A percentile compares a stretch with the other conserved stretches of the same genome.
These are phyloP conservation scores for Spatula versicolor DNA, from an alignment of 2,797 vertebrate species.

Conservation along the genomic window DNA sequence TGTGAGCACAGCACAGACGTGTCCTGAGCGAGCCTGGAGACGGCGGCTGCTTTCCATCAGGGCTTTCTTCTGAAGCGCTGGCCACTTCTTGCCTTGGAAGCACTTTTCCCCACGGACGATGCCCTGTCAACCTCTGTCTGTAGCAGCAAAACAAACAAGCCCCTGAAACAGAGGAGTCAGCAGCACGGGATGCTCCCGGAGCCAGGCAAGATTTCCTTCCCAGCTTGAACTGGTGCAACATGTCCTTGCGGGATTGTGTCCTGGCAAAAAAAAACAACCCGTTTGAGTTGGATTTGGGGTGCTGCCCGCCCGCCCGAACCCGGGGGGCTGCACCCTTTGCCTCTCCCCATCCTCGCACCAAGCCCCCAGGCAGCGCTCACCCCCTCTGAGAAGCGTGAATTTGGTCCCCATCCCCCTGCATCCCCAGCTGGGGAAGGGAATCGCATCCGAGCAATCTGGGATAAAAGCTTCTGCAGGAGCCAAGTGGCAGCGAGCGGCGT, in stretches of 20 bases:
- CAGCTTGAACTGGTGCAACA: fast-evolving
- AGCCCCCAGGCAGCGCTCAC: neutral
- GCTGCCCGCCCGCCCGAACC: neutral
- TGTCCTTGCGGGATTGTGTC: fast-evolving
- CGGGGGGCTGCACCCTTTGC: neutral
- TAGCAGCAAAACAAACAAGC: neutral
- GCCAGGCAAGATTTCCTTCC: neutral
- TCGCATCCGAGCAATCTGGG: neutral
- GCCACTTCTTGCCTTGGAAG: neutral
- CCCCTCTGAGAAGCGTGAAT: neutral
- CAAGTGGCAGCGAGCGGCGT: neutral
- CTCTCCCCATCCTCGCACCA: neutral
- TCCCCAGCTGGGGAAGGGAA: neutral
- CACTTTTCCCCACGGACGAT: neutral
- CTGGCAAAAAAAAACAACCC: neutral
- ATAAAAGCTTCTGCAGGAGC: neutral
- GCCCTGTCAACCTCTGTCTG: slow-evolving; percentile 4
- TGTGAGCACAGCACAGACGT: neutral
- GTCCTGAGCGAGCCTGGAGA: neutral
- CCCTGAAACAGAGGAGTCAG: neutral
- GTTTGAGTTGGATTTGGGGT: neutral
- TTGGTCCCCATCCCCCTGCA: neutral
- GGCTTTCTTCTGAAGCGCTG: fast-evolving
- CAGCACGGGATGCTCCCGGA: neutral
- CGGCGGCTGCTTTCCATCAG: neutral